Evolutionary conservation across 2,797 vertebrate genomes (phyloP), one percentile per base, ranked within the genome.

Genomic region (Sebastes oblongus): DNA sequence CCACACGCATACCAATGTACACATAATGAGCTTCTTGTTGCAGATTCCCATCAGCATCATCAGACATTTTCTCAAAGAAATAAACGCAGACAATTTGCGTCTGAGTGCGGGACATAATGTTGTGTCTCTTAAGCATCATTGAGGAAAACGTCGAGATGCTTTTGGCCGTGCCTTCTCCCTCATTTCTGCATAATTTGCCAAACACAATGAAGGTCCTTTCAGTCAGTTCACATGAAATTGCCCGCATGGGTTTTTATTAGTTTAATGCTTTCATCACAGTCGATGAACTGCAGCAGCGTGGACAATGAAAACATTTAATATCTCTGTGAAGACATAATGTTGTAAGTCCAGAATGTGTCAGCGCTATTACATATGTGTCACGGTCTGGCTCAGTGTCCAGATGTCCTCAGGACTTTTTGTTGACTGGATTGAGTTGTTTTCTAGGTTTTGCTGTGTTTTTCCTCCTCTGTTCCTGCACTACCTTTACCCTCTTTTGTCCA

Each of bases 71-170:
- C 60, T 78, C 14, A 3, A 64, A 60, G 36, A 88, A 84, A 86
- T 80, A 78, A 89, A 86, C 3, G 6, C 68, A 74, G 71, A 77
- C 66, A 72, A 79, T 86, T 86, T 82, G 66, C 56, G 25, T 60
- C 75, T 56, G 4, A 66, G 42, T 22, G n/a, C n/a, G 6, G 42
- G 52, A 10, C 22, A 36, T 66, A 74, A 81, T 12, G n/a, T 24
- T 12, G 50, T 6, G 52, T 82, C 72, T 85, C 69, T 70, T 64
- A 60, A 74, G 66, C 55, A 69, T 86, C 55, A 52, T 69, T 81
- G 62, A 78, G 52, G 70, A 64, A 86, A 83, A 75, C 30, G 30
- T 76, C 24, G 22, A 16, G 9, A 75, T 18, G 24, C 30, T 77
- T 81, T 73, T n/a, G n/a, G n/a, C n/a, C n/a, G n/a, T 30, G 58